A percentile compares a stretch with the other conserved stretches of the same genome.
Conservation (phyloP, 2,888 invertebrate genomes). For the Epirrhoe tristata region DNA sequence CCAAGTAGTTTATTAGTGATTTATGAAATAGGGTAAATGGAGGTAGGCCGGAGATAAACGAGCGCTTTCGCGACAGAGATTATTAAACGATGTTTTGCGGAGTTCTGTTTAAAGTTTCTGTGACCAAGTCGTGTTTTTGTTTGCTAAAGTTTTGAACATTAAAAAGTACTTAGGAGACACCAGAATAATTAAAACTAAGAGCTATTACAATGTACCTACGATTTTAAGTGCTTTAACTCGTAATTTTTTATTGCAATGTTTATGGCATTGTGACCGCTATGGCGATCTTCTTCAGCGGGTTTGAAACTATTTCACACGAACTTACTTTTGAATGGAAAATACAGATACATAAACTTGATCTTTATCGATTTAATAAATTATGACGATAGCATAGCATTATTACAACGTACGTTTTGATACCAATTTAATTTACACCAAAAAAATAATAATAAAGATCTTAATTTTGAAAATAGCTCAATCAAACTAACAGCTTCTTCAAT, state of each 20-base stretch:
- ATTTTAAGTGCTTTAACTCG: neutral
- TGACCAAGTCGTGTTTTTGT: slow-evolving; percentile 2
- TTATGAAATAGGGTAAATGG: slow-evolving; percentile 30
- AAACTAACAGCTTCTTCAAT: neutral
- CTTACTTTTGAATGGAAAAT: too few species aligned
- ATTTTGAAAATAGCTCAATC: neutral
- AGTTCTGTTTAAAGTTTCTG: slow-evolving; percentile 1
- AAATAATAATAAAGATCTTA: neutral
- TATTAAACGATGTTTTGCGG: slow-evolving; percentile 16
- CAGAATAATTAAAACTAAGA: slow-evolving; percentile 1
- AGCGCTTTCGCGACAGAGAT: slow-evolving; percentile 5
- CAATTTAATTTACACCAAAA: neutral
- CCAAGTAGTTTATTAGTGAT: slow-evolving; percentile 34
- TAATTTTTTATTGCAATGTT: too few species aligned
- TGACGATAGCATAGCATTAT: neutral
- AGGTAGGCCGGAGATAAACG: slow-evolving; percentile 35
- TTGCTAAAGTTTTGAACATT: slow-evolving; percentile 1
- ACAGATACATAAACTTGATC: too few species aligned
- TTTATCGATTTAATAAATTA: too few species aligned
- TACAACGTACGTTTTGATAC: neutral
- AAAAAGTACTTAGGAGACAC: slow-evolving; percentile 1
- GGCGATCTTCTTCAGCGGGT: too few species aligned
- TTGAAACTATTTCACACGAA: too few species aligned
- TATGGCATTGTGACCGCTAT: too few species aligned
- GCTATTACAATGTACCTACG: neutral